Conservation (phyloP, 2,888 invertebrate genomes). For the Tetragonisca angustula region DNA sequence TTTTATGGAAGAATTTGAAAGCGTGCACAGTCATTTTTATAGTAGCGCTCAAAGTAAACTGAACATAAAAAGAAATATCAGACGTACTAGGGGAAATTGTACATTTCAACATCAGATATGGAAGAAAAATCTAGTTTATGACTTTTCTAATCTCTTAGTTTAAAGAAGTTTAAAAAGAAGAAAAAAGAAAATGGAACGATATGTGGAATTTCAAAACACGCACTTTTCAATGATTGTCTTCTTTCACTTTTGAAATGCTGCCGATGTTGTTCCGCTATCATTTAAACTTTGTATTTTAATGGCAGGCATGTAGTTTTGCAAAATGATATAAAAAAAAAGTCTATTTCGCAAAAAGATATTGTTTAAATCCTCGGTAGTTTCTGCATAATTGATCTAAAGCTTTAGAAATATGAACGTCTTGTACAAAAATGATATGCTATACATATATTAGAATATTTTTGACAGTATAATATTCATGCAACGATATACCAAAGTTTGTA, state of each 20-base stretch:
- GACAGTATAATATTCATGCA: conserved; percentile 66
- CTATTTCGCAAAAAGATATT: conserved; percentile 51
- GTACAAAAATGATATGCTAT: conserved; percentile 59
- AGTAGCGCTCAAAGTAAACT: conserved; percentile 64
- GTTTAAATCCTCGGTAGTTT: conserved; percentile 61
- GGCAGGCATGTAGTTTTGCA: conserved; percentile 54
- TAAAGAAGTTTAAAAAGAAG: conserved; percentile 2
- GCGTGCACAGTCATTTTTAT: conserved; percentile 67
- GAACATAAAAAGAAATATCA: conserved; percentile 38
- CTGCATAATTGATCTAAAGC: conserved; percentile 45
- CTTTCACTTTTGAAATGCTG: conserved; percentile 59
- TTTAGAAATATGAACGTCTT: conserved; percentile 53
- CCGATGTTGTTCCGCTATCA: conserved; percentile 53
- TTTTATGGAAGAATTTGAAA: conserved; percentile 64
- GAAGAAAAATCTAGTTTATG: conserved; percentile 35
- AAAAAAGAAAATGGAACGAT: conserved; percentile 18
- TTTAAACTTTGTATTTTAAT: conserved; percentile 57
- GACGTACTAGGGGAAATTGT: conserved; percentile 38
- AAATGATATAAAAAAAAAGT: conserved; percentile 44
- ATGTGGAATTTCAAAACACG: conserved; percentile 26
- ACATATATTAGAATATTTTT: conserved; percentile 60
- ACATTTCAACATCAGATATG: conserved; percentile 40
- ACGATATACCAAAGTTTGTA: conserved; percentile 71
- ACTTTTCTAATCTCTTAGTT: conserved; percentile 45
- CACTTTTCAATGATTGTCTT: conserved; percentile 41